Evolutionary conservation across 2,797 vertebrate genomes (phyloP).

Genomic region (Brachyrhaphis roseni): DNA sequence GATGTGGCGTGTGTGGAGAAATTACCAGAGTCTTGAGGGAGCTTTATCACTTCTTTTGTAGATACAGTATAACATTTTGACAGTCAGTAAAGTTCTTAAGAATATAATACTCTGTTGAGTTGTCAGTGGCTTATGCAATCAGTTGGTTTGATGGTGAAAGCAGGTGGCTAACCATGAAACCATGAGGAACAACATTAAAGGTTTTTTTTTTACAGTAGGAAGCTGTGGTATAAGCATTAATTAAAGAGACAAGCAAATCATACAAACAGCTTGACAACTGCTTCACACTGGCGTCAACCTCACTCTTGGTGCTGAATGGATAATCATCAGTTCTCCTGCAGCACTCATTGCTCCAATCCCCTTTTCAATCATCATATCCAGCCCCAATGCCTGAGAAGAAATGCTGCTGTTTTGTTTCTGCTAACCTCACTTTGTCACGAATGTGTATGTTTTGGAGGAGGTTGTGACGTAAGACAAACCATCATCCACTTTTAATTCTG

Average conservation of each 20-base stretch:
- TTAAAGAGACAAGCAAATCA: not conserved
- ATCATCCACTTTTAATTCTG: not conserved
- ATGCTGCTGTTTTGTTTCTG: constrained; percentile 1
- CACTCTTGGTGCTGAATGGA: not conserved
- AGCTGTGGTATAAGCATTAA: not conserved
- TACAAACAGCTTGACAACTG: not conserved
- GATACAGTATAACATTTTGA: not conserved
- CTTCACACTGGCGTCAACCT: not conserved
- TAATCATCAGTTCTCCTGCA: not conserved
- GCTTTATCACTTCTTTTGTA: not conserved
- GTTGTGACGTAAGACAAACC: not conserved
- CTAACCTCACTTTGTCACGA: constrained; percentile 9
- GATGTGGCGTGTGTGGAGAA: constrained; percentile 25
- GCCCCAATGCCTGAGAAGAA: not conserved
- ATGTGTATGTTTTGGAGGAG: not conserved
- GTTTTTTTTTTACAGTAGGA: not conserved
- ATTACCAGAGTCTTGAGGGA: not conserved
- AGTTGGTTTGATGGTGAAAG: not conserved
- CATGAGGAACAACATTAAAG: not conserved
- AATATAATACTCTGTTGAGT: not conserved
- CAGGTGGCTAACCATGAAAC: not conserved
- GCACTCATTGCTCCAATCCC: not conserved
- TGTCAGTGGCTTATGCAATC: not conserved
- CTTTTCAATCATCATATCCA: not conserved
- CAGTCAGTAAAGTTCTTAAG: not conserved